phyloP scores from a whole-genome alignment of 2,888 invertebrate species.

The Melieria picta region DNA sequence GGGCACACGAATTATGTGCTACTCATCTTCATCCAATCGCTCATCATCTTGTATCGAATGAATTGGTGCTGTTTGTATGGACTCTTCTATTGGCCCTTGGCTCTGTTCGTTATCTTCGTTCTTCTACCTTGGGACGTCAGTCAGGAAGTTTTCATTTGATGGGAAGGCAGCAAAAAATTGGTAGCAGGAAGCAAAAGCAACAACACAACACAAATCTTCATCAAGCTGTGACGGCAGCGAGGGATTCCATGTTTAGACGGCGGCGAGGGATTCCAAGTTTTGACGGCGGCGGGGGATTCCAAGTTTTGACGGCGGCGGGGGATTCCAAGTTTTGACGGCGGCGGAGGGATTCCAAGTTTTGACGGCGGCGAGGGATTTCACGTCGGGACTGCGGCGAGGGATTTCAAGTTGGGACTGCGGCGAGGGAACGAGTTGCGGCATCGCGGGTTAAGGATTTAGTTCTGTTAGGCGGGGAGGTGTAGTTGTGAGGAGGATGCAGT shows the following conservation, averaged over 20 bases:
- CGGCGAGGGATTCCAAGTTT: constrained; percentile 36
- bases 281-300: constrained; percentile 50
- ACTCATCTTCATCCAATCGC: too few species aligned
- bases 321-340: constrained; percentile 48
- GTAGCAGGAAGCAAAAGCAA: background rate
- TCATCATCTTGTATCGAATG: too few species aligned
- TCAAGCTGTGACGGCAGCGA: constrained; percentile 37
- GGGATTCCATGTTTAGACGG: constrained; percentile 38
- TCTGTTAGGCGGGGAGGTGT: constrained; percentile 39
- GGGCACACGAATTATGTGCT: too few species aligned
- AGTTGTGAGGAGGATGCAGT: background rate
- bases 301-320: constrained; percentile 48
- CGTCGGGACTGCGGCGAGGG: constrained; percentile 45
- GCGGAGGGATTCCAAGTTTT: constrained; percentile 51
- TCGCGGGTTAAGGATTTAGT: constrained; percentile 44
- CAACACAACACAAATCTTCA: too few species aligned
- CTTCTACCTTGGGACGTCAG: too few species aligned
- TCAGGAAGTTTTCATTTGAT: background rate
- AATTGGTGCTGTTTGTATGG: too few species aligned
- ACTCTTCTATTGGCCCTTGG: constrained; percentile 1
- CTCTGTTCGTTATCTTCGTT: background rate
- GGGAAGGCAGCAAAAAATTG: background rate
- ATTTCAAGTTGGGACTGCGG: constrained; percentile 45
- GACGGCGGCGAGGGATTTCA: constrained; percentile 45
- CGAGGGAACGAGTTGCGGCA: constrained; percentile 42